Base-by-base conservation (phyloP, 2,113 vertebrate genomes). In the Albula glossodonta region DNA sequence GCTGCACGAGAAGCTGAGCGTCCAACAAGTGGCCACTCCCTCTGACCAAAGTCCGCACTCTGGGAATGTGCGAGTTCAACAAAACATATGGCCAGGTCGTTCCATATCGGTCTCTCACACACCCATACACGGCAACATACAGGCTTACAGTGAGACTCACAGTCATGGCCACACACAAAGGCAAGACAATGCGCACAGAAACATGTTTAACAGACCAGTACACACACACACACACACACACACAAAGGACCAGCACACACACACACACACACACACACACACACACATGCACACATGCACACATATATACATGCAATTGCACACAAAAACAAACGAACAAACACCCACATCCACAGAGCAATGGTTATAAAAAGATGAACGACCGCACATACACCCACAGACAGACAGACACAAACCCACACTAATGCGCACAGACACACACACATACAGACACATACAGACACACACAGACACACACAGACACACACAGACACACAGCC, bases 291-390 rank as follows among this genome's bases (percentile, higher is more conserved):
- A 74, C 31, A 52, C 49, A 79, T 50, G 79, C 56, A 52, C 51
- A 85, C 53, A 31, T 52, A 48, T 50, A 85, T 79, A 78, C 70
- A 56, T 78, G 31, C 31, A 41, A 41, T 1, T 41, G 31, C 31
- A 49, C 48, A 63, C 17, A 63, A 25, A 63, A 11, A 48, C 9
- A 63, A 4, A 84, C 48, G 25, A 49, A 77, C 57, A 17, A 9
- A 84, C 87, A 87, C 86, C 89, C 91, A 89, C 91, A 86, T 84
- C 77, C 80, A 63, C 3, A 0, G 50, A 81, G 56, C 3, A 17
- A 48, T 74, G 31, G 31, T 41, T 41, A 41, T 41, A 41, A 41
- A 41, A 41, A 41, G 31, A 41, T 41, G 31, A 41, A 15, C 31
- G 0, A 22, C 6, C 53, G 12, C 53, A 56, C 53, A 56, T 56